Base-by-base conservation (phyloP, 2,797 vertebrate genomes). In the Myripristis murdjan region DNA sequence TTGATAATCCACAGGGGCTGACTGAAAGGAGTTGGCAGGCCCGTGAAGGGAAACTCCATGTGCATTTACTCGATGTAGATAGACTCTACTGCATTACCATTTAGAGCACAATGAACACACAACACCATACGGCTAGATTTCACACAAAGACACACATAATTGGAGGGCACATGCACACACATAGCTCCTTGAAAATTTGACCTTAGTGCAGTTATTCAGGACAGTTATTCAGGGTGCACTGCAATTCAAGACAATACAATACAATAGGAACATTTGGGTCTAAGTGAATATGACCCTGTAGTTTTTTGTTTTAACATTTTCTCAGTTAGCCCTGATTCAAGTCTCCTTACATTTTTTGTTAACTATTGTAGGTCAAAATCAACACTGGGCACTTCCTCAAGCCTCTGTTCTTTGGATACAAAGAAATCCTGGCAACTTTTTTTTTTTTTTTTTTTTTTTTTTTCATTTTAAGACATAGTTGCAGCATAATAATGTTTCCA, bases 11-110 rank as follows among this genome's bases (percentile, higher is more conserved):
- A 71, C 69, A 24, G 79, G 80, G 76, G 70, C 67, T 43, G 73
- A 71, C 75, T 91, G 89, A 93, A 82, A 89, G 87, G 81, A 91
- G 83, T 58, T 94, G 93, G 92, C 94, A 93, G 89, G 86, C 71
- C 54, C 31, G 47, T 61, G 74, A 76, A 64, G 77, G 85, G 90
- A 88, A 87, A 84, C 77, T 89, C 84, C 89, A 87, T 59, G 55
- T 68, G 69, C 79, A 39, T 91, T 90, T 84, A 81, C 68, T 77
- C 65, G 54, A 35, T 75, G 68, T 73, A 73, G 79, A 87, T 62
- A 63, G 77, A 85, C 83, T 86, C 66, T 76, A 77, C 76, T 86
- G 83, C 71, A 82, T 83, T 89, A 70, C 66, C 88, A 84, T 87
- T 90, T 90, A 85, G 83, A 82, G 80, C 80, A 82, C 75, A 79